Conservation (phyloP, 2,113 vertebrate species). For the Nicator chloris region DNA sequence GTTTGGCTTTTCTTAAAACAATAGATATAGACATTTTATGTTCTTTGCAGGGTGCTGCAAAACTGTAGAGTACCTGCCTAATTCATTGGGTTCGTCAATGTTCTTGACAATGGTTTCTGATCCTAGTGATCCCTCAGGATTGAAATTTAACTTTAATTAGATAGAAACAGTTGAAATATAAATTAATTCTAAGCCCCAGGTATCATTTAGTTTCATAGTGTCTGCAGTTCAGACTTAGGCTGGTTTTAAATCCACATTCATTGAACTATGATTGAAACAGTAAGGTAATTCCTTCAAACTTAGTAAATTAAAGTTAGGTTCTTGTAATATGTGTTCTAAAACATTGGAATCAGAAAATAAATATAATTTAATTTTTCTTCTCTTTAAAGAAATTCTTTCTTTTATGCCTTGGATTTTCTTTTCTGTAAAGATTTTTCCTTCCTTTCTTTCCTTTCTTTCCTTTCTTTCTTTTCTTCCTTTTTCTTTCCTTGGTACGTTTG, state of each 20-base stretch:
- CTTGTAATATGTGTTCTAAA: not conserved
- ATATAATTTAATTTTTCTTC: not conserved
- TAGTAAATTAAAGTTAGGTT: not conserved
- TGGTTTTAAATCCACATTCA: not conserved
- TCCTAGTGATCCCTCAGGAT: not conserved
- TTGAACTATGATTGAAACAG: not conserved
- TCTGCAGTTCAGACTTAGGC: not conserved
- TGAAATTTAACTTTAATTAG: not conserved
- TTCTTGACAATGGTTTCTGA: not conserved
- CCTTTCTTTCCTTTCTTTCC: no score
- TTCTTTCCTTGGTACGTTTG: no score
- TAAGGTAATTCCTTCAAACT: not conserved
- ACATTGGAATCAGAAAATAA: not conserved
- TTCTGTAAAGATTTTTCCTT: not conserved
- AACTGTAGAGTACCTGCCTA: fast-evolving
- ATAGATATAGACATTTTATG: not conserved
- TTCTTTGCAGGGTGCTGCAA: not conserved
- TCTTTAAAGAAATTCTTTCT: not conserved
- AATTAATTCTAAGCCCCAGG: not conserved
- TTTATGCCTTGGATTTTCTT: not conserved
- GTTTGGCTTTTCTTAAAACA: not conserved
- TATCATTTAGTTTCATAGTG: not conserved
- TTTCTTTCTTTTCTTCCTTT: no score
- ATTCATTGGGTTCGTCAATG: not conserved
- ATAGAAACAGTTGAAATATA: not conserved